These are phyloP conservation scores for Chrysocyon brachyurus DNA, from an alignment of 2,797 vertebrate species.

Conservation along the genomic window DNA sequence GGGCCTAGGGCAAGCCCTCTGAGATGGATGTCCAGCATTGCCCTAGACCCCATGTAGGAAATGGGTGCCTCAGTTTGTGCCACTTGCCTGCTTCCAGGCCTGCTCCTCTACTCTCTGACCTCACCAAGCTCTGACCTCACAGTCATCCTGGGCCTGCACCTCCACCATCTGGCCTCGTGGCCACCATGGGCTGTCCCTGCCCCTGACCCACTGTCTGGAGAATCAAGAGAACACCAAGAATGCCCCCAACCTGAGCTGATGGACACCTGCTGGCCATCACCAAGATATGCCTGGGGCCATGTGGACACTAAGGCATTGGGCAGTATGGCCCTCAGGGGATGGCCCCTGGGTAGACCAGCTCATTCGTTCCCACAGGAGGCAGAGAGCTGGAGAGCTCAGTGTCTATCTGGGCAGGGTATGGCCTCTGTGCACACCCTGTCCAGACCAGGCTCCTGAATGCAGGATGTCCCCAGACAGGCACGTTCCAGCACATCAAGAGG, in stretches of 20 bases:
- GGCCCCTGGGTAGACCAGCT: accelerated
- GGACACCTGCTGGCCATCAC: accelerated
- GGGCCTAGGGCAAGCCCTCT: neutral
- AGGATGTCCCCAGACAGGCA: too few relatives aligned
- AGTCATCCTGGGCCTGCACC: too few relatives aligned
- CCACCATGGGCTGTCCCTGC: too few relatives aligned
- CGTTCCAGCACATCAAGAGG: neutral
- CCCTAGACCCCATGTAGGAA: accelerated
- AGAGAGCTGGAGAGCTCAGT: accelerated
- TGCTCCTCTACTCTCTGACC: neutral
- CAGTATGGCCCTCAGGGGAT: accelerated
- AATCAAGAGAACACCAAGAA: neutral
- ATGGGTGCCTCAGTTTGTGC: accelerated
- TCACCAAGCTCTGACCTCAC: neutral
- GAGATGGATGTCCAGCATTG: accelerated
- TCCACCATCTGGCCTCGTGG: neutral
- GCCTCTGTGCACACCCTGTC: accelerated
- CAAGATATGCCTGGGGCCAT: accelerated
- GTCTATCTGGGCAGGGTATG: accelerated
- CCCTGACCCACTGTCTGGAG: accelerated
- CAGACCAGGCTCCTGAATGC: too few relatives aligned
- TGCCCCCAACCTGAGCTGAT: neutral
- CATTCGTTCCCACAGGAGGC: accelerated
- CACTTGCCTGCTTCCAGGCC: neutral
- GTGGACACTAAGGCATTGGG: neutral